A percentile compares a stretch with the other conserved stretches of the same genome.
Conservation (phyloP, 2,888 invertebrate species). For the Capitulum mitella region DNA sequence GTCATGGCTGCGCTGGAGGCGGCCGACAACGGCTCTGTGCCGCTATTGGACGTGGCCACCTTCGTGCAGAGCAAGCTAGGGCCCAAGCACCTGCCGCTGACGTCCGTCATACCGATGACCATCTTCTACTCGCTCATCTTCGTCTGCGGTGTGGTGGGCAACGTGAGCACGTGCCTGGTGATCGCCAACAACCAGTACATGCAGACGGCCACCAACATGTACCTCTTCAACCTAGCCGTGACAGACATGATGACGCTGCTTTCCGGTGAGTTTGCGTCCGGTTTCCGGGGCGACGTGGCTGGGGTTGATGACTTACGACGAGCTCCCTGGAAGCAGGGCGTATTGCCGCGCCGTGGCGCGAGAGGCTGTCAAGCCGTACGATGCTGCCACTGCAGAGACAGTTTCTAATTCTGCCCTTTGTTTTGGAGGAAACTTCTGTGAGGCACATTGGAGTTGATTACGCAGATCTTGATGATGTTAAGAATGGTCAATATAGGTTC, state of each 20-base stretch:
- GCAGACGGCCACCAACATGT: conserved; percentile 43
- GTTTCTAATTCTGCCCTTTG: no score
- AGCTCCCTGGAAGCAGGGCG: no score
- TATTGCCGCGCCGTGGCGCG: no score
- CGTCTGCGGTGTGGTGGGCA: conserved; percentile 41
- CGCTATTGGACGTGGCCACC: background rate
- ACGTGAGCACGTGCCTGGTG: conserved; percentile 41
- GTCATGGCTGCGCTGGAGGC: background rate
- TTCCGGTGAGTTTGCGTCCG: conserved; percentile 42
- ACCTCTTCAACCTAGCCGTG: conserved; percentile 43
- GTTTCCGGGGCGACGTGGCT: no score
- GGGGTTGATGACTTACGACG: no score
- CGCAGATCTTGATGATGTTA: no score
- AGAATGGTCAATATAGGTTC: no score
- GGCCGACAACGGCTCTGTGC: background rate
- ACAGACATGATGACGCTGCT: conserved; percentile 42
- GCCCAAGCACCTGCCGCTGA: conserved; percentile 37
- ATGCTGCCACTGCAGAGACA: no score
- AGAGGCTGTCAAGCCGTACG: no score
- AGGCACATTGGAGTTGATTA: no score
- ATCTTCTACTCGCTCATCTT: conserved; percentile 41
- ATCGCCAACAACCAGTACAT: conserved; percentile 42
- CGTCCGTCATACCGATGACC: conserved; percentile 41
- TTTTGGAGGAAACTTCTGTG: no score
- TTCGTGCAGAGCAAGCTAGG: conserved; percentile 38